Evolutionary conservation across 2,797 vertebrate genomes (phyloP).

Genomic region (Hirundo rustica): DNA sequence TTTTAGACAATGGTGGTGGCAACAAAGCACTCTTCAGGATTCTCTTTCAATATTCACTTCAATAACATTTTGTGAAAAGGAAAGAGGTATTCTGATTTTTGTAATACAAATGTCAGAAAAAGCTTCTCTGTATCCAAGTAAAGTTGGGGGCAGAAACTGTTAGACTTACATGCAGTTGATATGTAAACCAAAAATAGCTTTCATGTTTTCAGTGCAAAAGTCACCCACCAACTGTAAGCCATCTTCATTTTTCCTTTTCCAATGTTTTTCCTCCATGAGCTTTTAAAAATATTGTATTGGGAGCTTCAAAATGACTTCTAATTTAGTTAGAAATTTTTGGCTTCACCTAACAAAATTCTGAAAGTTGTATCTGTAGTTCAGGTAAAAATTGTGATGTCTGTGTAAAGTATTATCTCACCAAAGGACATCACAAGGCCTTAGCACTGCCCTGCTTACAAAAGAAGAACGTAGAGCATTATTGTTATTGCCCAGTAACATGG

Average conservation of each 20-base stretch:
- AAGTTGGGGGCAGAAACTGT: not conserved
- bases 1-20: not conserved
- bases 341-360: not conserved
- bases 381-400: not conserved
- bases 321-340: not conserved
- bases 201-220: not conserved
- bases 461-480: not conserved
- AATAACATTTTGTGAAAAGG: not conserved
- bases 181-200: not conserved
- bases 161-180: not conserved
- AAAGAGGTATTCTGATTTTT: not conserved
- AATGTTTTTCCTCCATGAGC: not conserved
- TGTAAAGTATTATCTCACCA: not conserved
- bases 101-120: not conserved
- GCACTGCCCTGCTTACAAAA: not conserved
- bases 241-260: not conserved
- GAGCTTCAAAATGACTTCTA: not conserved
- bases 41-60: not conserved
- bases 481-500: not conserved
- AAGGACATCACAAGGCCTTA: not conserved
- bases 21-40: not conserved
- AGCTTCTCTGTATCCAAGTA: not conserved
- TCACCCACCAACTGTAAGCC: not conserved
- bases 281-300: not conserved
- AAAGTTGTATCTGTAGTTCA: not conserved